Conservation (phyloP, 2,797 vertebrate species). For the Siniperca obscura region DNA sequence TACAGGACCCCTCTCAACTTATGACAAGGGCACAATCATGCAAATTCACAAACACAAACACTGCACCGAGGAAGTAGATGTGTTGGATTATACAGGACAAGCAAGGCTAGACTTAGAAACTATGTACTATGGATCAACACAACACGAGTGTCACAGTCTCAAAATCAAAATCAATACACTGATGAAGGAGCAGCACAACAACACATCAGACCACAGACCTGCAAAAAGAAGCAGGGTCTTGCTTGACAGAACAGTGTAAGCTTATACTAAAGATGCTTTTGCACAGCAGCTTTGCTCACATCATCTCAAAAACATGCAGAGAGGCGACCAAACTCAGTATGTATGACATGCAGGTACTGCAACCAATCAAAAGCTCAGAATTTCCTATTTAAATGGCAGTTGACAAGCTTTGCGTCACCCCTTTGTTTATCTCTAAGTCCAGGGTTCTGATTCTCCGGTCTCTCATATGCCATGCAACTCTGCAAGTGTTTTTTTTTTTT, state of each 20-base stretch:
- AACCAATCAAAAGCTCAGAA: conserved; percentile 1
- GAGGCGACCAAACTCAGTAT: not conserved
- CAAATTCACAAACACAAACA: conserved; percentile 7
- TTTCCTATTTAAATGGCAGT: no score
- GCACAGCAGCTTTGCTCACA: conserved; percentile 1
- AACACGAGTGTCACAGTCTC: not conserved
- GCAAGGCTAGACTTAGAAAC: not conserved
- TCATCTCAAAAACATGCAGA: not conserved
- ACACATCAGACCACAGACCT: not conserved
- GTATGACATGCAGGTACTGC: not conserved
- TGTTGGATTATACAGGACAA: not conserved
- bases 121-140: not conserved
- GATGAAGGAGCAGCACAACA: not conserved
- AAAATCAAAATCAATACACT: conserved; percentile 12
- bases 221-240: not conserved
- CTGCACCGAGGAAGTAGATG: not conserved
- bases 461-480: not conserved
- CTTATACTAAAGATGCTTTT: not conserved
- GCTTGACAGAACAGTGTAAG: not conserved
- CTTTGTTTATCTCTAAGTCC: not conserved
- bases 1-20: not conserved
- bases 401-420: no score
- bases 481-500: no score
- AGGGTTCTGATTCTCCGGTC: not conserved
- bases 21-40: not conserved